Conservation (phyloP, 2,113 vertebrate species). For the Rhea americana region DNA sequence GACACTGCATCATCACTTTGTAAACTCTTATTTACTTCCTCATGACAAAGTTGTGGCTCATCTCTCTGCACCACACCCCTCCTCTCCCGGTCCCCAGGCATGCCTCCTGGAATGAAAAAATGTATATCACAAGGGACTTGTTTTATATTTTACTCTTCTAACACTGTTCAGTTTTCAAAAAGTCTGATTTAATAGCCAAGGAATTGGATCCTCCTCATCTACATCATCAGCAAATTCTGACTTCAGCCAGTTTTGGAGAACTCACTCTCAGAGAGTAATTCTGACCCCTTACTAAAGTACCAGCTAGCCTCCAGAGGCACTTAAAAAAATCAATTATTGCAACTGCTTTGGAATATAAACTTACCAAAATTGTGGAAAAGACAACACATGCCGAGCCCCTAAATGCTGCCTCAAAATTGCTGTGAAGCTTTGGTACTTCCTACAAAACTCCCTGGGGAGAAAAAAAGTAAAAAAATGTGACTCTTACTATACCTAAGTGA, state of each 20-base stretch:
- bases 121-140: accelerated
- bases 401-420: background rate
- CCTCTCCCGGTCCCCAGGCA: background rate
- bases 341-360: background rate
- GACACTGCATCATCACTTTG: background rate
- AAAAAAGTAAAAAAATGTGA: background rate
- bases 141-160: background rate
- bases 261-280: background rate
- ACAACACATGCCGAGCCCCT: background rate
- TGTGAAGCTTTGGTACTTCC: background rate
- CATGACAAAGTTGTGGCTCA: background rate
- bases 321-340: background rate
- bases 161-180: background rate
- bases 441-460: background rate
- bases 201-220: background rate
- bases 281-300: background rate
- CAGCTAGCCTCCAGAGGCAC: background rate
- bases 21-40: background rate
- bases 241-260: background rate
- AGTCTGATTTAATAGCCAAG: background rate
- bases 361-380: background rate
- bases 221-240: background rate
- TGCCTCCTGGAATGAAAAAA: background rate
- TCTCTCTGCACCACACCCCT: background rate
- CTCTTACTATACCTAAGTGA: background rate